phyloP scores from a whole-genome alignment of 2,888 invertebrate genomes.

The Cantharis rufa region DNA sequence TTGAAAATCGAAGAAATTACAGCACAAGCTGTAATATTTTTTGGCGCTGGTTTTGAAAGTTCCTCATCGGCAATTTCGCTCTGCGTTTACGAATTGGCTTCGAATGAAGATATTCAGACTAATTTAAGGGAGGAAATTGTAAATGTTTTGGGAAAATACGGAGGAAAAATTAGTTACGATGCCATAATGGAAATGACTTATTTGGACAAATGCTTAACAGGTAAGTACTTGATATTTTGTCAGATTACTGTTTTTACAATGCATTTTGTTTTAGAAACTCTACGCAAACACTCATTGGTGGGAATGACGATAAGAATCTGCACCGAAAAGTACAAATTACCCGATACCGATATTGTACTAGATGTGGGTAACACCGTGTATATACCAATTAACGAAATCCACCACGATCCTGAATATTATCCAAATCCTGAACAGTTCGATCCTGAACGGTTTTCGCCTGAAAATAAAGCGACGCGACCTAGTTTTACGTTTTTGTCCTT shows the following conservation, averaged over 20 bases:
- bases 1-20: slow-evolving; percentile 22
- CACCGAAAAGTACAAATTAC: slow-evolving; percentile 39
- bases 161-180: slow-evolving; percentile 55
- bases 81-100: slow-evolving; percentile 57
- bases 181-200: slow-evolving; percentile 57
- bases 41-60: slow-evolving; percentile 50
- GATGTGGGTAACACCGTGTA: slow-evolving; percentile 37
- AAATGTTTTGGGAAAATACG: slow-evolving; percentile 47
- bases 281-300: slow-evolving; percentile 43
- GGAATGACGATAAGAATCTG: slow-evolving; percentile 39
- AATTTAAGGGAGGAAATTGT: slow-evolving; percentile 54
- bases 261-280: slow-evolving; percentile 37
- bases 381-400: slow-evolving; percentile 40
- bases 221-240: slow-evolving; percentile 31
- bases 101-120: slow-evolving; percentile 54
- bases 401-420: slow-evolving; percentile 43
- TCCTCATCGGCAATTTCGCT: slow-evolving; percentile 54
- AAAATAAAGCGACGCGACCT: slow-evolving; percentile 52
- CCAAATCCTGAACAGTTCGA: slow-evolving; percentile 65
- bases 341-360: slow-evolving; percentile 37
- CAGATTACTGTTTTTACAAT: no score
- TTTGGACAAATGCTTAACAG: slow-evolving; percentile 54
- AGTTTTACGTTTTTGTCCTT: slow-evolving; percentile 62
- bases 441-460: slow-evolving; percentile 63
- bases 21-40: slow-evolving; percentile 42